Evolutionary conservation across 2,888 invertebrate genomes (phyloP).

Genomic region (Deilephila elpenor): DNA sequence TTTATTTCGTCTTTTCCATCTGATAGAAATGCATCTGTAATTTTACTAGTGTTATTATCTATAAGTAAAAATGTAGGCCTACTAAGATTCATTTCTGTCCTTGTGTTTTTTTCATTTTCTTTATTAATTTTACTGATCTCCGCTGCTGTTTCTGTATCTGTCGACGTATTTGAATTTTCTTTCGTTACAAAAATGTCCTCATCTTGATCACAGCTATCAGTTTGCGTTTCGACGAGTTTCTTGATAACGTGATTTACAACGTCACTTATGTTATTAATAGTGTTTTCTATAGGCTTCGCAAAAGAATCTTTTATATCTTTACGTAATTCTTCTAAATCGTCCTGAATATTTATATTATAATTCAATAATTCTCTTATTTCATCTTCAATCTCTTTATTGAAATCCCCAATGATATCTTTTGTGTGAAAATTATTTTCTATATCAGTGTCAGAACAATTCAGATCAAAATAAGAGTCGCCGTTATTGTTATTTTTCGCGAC

Average conservation of each 20-base stretch:
- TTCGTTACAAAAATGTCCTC: slow-evolving; percentile 33
- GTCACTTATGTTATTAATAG: slow-evolving; percentile 81
- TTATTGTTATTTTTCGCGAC: slow-evolving; percentile 73
- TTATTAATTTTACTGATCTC: slow-evolving; percentile 60
- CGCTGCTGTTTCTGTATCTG: slow-evolving; percentile 42
- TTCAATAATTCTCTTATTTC: slow-evolving; percentile 82
- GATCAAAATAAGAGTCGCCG: slow-evolving; percentile 61
- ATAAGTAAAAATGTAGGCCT: slow-evolving; percentile 79
- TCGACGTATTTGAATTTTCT: slow-evolving; percentile 34
- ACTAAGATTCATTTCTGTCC: slow-evolving; percentile 74
- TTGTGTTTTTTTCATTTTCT: slow-evolving; percentile 72
- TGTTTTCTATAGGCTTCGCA: slow-evolving; percentile 79
- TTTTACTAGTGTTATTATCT: slow-evolving; percentile 73
- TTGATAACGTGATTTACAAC: slow-evolving; percentile 82
- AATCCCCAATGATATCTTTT: slow-evolving; percentile 84
- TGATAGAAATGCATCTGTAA: slow-evolving; percentile 85
- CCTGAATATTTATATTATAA: slow-evolving; percentile 78
- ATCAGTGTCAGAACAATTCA: slow-evolving; percentile 69
- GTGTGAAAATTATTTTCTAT: slow-evolving; percentile 79
- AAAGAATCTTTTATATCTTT: slow-evolving; percentile 81
- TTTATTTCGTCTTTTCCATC: slow-evolving; percentile 84
- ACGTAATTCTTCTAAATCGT: slow-evolving; percentile 76
- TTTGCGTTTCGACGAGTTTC: slow-evolving; percentile 75
- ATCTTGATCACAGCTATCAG: slow-evolving; percentile 56
- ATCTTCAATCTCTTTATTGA: slow-evolving; percentile 85